phyloP scores from a whole-genome alignment of 2,797 vertebrate genomes.

The Pangasius djambal region DNA sequence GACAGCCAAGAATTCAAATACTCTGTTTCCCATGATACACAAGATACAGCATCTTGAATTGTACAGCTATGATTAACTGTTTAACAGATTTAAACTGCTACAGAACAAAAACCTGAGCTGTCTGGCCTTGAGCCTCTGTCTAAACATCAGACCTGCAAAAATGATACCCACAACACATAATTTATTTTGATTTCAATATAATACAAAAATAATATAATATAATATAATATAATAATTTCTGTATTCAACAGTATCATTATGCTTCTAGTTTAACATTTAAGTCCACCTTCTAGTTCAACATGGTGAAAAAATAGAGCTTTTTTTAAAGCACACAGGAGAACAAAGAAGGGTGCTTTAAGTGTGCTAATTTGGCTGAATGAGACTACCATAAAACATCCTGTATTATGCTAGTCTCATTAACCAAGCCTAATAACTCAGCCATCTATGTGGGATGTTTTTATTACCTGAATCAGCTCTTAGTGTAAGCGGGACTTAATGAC shows the following conservation, averaged over 20 bases:
- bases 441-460: background rate
- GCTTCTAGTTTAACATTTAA: no score
- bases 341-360: background rate
- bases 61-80: background rate
- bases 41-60: background rate
- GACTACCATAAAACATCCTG: background rate
- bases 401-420: background rate
- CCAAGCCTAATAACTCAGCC: background rate
- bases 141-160: background rate
- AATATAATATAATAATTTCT: background rate
- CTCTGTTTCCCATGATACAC: background rate
- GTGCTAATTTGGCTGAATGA: conserved; percentile 3
- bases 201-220: background rate
- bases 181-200: background rate
- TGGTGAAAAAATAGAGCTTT: background rate
- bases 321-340: background rate
- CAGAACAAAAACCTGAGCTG: background rate
- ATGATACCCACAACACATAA: background rate
- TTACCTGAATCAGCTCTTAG: background rate
- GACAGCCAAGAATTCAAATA: background rate
- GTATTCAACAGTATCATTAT: background rate
- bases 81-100: background rate
- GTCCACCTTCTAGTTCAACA: background rate
- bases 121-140: background rate
- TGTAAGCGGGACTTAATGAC: background rate